phyloP scores from a whole-genome alignment of 1,140 invertebrate genomes.

The Caenorhabditis briggsae region DNA sequence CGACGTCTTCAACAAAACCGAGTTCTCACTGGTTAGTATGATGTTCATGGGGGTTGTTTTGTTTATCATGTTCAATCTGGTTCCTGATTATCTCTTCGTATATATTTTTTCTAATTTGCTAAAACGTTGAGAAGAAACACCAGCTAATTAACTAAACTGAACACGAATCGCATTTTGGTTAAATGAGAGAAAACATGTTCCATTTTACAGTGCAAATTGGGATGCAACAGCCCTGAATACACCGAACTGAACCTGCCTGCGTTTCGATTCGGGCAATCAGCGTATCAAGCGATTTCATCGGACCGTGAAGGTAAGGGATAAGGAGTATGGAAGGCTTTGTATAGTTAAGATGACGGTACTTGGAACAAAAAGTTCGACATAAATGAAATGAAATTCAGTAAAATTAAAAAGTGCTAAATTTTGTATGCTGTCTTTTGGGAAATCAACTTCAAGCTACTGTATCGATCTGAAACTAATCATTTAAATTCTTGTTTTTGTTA shows the following conservation, averaged over 20 bases:
- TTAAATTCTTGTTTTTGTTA: no score
- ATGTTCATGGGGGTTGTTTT: neutral
- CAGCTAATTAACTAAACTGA: conserved; percentile 49
- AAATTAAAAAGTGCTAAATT: no score
- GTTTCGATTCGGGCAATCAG: conserved; percentile 32
- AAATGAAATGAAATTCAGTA: neutral
- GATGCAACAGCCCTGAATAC: conserved; percentile 52
- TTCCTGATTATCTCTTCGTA: neutral
- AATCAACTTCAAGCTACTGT: no score
- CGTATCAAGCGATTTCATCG: conserved; percentile 14
- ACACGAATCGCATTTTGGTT: neutral
- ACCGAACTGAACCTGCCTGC: conserved; percentile 45
- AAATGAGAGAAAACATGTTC: conserved; percentile 34
- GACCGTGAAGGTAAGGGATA: neutral
- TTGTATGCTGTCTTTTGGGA: no score
- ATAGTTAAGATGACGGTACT: no score
- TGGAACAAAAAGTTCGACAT: neutral
- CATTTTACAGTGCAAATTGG: conserved; percentile 53
- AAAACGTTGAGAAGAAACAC: neutral
- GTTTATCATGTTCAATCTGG: conserved; percentile 26
- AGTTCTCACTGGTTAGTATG: conserved; percentile 45
- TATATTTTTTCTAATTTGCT: neutral
- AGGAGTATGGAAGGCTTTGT: neutral
- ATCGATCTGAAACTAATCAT: no score
- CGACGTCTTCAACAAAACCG: conserved; percentile 50